Conservation (phyloP, 2,888 invertebrate genomes). For the Drosophila aldrichi region DNA sequence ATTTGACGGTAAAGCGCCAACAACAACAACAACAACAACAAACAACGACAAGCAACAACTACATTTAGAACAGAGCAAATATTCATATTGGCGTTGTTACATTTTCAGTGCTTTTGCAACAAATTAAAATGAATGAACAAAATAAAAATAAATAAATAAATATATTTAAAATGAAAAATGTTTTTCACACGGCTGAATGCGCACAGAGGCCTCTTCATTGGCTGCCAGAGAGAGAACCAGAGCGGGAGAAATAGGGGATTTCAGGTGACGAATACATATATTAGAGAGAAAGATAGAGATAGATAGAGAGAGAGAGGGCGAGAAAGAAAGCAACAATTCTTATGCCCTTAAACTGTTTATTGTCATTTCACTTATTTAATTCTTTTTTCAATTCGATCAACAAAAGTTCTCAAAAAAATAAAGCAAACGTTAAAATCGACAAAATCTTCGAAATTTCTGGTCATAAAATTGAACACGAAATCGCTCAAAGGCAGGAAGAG, state of each 20-base stretch:
- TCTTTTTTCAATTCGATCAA: background rate
- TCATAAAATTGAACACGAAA: slow-evolving; percentile 7
- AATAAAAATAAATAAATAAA: background rate
- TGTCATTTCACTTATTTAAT: background rate
- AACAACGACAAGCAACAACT: slow-evolving; percentile 29
- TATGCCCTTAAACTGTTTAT: background rate
- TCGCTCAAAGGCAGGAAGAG: background rate
- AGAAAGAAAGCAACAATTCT: background rate
- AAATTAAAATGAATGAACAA: slow-evolving; percentile 62
- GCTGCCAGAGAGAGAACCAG: slow-evolving; percentile 1
- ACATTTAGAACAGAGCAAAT: slow-evolving; percentile 16
- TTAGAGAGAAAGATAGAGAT: background rate
- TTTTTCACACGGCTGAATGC: slow-evolving; percentile 54
- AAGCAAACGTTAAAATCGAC: too few species aligned
- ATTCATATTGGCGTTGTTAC: slow-evolving; percentile 50
- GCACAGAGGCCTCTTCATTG: slow-evolving; percentile 35
- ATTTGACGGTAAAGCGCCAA: slow-evolving; percentile 60
- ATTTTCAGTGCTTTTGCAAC: slow-evolving; percentile 61
- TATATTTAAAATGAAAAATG: slow-evolving; percentile 52
- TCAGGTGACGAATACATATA: slow-evolving; percentile 3
- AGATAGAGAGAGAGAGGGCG: background rate
- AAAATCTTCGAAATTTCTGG: background rate
- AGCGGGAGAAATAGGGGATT: too few species aligned
- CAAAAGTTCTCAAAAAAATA: background rate
- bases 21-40: slow-evolving; percentile 38